These are phyloP conservation scores for Lithophane ornitopus DNA, from an alignment of 2,888 invertebrate species.

Conservation along the genomic window DNA sequence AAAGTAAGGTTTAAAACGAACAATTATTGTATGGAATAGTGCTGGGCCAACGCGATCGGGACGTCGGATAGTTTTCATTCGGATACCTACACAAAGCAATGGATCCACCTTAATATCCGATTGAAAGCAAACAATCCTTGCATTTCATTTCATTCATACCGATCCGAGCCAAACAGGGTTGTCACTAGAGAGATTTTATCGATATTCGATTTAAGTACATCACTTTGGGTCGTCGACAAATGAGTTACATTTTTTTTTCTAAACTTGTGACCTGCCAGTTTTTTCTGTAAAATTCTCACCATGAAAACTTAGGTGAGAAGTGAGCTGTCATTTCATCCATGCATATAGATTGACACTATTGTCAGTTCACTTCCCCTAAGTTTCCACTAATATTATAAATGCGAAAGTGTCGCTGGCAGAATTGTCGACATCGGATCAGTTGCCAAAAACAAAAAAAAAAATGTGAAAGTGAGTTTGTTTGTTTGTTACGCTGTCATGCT, in stretches of 20 bases:
- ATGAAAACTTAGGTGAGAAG: background rate
- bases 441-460: no score
- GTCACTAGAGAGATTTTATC: constrained; percentile 19
- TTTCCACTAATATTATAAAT: background rate
- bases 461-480: no score
- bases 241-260: background rate
- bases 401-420: no score
- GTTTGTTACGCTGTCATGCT: no score
- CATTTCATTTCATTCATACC: constrained; percentile 77
- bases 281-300: background rate
- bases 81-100: constrained; percentile 65
- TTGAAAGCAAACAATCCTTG: constrained; percentile 77
- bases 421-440: no score
- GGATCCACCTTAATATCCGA: constrained; percentile 75
- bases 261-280: background rate
- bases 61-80: constrained; percentile 64
- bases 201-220: background rate
- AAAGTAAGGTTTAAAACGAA: constrained; percentile 38
- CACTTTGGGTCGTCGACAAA: background rate
- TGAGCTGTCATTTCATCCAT: background rate
- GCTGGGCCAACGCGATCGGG: constrained; percentile 26
- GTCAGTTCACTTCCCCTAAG: background rate
- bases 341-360: background rate
- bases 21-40: constrained; percentile 52
- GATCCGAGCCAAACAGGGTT: constrained; percentile 67